Evolutionary conservation across 2,888 invertebrate species (phyloP), one percentile per base, ranked within the genome.

Genomic region (Drosophila quinaria): DNA sequence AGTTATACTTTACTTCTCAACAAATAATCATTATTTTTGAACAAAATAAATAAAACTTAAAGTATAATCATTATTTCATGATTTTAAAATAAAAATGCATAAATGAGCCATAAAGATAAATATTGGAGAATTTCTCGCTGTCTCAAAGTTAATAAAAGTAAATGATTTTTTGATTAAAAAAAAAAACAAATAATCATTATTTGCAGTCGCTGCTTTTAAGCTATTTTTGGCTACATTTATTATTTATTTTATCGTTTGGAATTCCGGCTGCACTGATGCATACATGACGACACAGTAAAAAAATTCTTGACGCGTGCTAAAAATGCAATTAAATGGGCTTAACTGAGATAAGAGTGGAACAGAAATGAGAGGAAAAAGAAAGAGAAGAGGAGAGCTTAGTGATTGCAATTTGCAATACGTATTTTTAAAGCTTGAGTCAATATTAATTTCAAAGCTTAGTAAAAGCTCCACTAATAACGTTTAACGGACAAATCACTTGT

Each of bases 231-330:
- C 31, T 11, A 33, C 10, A 3, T 33, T 31, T 31, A 2, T 29
- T 29, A 29, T 8, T 8, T 29, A 31, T 10, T 31, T 35, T 35
- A 35, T 35, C 1, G 35, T 13, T 35, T 2, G 13, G n/a, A n/a
- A 37, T 37, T 37, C n/a, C 6, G 6, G 11, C 52, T 15, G 10
- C 52, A 11, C 15, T 37, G 17, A 29, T 9, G 22, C 8, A 37
- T 10, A 4, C 51, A 42, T 35, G 41, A 41, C 22, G 58, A 25
- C 39, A 56, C 33, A 17, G 9, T 17, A 15, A 37, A 58, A 50
- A 29, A 64, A 77, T 80, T 39, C 72, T 78, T 51, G 72, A 54
- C 77, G 72, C 77, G 77, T 80, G 77, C 78, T 72, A 42, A 74
- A 62, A 44, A 46, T 68, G 52, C 44, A 33, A 41, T 56, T 37